phyloP scores from a whole-genome alignment of 2,797 vertebrate genomes.

The Threskiornis aethiopicus region DNA sequence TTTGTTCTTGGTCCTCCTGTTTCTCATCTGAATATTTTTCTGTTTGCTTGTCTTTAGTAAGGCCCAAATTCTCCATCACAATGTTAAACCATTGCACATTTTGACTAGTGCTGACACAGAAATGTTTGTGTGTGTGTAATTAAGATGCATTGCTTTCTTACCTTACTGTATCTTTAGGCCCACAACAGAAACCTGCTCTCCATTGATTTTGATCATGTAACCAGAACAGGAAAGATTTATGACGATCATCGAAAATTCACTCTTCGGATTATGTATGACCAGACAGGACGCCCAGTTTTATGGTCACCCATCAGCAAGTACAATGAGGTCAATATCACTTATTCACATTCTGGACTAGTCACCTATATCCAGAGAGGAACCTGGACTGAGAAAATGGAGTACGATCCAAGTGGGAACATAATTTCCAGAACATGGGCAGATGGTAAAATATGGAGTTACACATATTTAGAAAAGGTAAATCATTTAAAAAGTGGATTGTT shows the following conservation, averaged over 20 bases:
- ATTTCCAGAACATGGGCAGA: slow-evolving; percentile 94
- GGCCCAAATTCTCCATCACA: neutral
- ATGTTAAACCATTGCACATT: neutral
- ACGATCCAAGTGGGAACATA: slow-evolving; percentile 90
- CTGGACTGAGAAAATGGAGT: slow-evolving; percentile 95
- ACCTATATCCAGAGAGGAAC: slow-evolving; percentile 93
- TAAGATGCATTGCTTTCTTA: neutral
- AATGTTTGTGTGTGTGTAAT: neutral
- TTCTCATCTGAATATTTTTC: neutral
- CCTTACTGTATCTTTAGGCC: slow-evolving; percentile 77
- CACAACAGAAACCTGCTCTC: slow-evolving; percentile 98
- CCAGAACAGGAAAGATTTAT: slow-evolving; percentile 94
- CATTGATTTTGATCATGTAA: slow-evolving; percentile 94
- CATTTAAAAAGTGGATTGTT: neutral
- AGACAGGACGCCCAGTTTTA: slow-evolving; percentile 87
- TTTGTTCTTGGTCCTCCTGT: neutral
- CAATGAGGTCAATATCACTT: slow-evolving; percentile 95
- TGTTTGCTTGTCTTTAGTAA: neutral
- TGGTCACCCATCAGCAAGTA: slow-evolving; percentile 97
- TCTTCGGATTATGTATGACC: slow-evolving; percentile 94
- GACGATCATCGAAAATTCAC: slow-evolving; percentile 99
- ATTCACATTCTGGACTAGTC: slow-evolving; percentile 87
- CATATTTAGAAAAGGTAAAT: slow-evolving; percentile 93
- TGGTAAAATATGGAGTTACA: slow-evolving; percentile 99
- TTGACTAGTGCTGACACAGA: neutral